Percentiles rank a stretch among this genome's conserved stretches.
Conservation (phyloP, 2,113 vertebrate species). For the Phocoena phocoena region DNA sequence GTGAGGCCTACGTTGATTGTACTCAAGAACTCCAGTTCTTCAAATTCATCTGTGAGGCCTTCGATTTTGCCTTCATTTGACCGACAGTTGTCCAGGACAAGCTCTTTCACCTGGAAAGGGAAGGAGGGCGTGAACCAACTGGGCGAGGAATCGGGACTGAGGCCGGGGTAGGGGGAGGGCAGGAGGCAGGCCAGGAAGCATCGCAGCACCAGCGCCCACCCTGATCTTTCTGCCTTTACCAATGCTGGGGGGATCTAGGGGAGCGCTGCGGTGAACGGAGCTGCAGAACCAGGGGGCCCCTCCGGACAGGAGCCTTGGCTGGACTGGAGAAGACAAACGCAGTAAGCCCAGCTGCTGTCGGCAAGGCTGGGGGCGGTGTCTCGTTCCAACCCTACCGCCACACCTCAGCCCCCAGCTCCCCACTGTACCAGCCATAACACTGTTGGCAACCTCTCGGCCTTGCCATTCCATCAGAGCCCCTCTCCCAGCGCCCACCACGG, state of each 20-base stretch:
- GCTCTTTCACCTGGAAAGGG: slow-evolving; percentile 93
- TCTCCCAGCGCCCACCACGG: too few species aligned
- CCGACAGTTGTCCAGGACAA: slow-evolving; percentile 97
- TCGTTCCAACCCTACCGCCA: neutral
- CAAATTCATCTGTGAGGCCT: slow-evolving; percentile 97
- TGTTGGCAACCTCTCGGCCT: neutral
- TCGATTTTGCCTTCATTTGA: slow-evolving; percentile 97
- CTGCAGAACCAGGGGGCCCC: neutral
- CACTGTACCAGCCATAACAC: neutral
- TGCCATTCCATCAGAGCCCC: neutral
- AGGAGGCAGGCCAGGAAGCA: neutral
- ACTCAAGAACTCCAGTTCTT: slow-evolving; percentile 98
- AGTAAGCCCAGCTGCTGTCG: neutral
- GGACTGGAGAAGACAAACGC: neutral
- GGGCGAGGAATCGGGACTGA: accelerated
- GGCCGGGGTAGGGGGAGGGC: neutral
- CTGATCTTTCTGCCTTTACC: neutral
- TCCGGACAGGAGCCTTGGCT: too few species aligned
- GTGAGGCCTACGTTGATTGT: slow-evolving; percentile 97
- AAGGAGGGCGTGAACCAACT: neutral
- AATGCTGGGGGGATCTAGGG: neutral
- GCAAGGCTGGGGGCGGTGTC: neutral
- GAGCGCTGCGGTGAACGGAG: neutral
- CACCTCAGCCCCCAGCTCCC: neutral
- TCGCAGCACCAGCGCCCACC: too few species aligned